Base-by-base conservation (phyloP, 2,113 vertebrate genomes). In the Malurus elegans region DNA sequence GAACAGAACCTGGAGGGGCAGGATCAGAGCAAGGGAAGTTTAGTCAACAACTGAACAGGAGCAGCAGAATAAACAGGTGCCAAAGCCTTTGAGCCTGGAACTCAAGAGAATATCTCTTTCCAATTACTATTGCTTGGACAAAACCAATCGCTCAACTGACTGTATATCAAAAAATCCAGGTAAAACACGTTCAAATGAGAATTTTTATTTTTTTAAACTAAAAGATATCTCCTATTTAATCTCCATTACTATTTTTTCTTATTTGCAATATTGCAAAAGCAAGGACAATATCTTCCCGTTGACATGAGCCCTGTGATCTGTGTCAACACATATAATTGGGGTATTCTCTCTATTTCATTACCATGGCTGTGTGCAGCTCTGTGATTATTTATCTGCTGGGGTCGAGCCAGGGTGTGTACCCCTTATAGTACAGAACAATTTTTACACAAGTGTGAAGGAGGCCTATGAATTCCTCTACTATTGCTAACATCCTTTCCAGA, bases 331-430 rank as follows among this genome's bases (percentile, higher is more conserved):
- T 23, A 4, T 3, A 31, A 17, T 0, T 36, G 16, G 4, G 3
- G 7, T 42, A 32, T 44, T 82, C 4, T 79, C 29, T 17, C 18
- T 19, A 24, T 34, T 16, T 28, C 25, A 54, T 71, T 51, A 51
- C 5, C n/a, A 48, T 0, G 0, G 14, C n/a, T n/a, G 16, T 18
- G 16, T 25, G 23, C 38, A 50, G 53, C 57, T 73, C 42, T 29
- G 45, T 45, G 8, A 53, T 42, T 42, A 32, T 89, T 91, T 62
- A 32, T 26, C 51, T 58, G 32, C 61, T 61, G 13, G 11, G 14
- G 45, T 40, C 62, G 83, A 47, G 47, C 18, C 75, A 79, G 24
- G 8, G 25, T 17, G 73, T 1, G 4, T 1, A 65, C 15, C 51
- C 14, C 12, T 9, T 36, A 69, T 0, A 83, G 36, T 34, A 87